phyloP scores from a whole-genome alignment of 1,140 invertebrate genomes.

The Platyscapa corneri region DNA sequence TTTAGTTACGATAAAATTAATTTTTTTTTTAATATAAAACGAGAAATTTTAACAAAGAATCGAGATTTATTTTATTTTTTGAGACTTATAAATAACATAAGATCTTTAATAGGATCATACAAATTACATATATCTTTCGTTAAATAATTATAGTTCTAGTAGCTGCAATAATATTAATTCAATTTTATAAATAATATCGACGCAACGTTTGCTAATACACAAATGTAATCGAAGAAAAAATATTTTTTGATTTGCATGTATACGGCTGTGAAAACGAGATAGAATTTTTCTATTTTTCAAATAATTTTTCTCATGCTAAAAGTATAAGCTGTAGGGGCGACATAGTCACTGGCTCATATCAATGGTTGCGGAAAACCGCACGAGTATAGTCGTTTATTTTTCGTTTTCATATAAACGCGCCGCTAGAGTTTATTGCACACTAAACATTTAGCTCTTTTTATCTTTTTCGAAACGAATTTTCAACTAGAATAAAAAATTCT shows the following conservation, averaged over 20 bases:
- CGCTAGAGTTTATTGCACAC: conserved; percentile 5
- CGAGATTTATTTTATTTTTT: too few relatives aligned
- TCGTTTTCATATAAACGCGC: conserved; percentile 5
- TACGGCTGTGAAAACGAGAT: background rate
- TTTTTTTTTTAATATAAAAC: too few relatives aligned
- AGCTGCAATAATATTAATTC: too few relatives aligned
- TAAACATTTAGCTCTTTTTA: background rate
- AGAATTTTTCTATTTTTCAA: background rate
- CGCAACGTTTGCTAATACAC: background rate
- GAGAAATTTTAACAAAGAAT: too few relatives aligned
- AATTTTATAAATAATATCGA: too few relatives aligned
- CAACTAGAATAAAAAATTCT: background rate
- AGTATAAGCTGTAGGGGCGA: background rate
- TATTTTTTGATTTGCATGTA: background rate
- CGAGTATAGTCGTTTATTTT: conserved; percentile 27
- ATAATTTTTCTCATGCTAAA: background rate
- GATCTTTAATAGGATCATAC: too few relatives aligned
- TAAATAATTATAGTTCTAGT: too few relatives aligned
- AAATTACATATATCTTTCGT: too few relatives aligned
- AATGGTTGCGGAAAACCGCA: conserved; percentile 31
- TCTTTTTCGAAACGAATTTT: background rate
- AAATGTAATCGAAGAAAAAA: background rate
- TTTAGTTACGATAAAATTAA: too few relatives aligned
- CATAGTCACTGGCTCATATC: conserved; percentile 6
- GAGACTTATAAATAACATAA: too few relatives aligned